Evolutionary conservation across 2,888 invertebrate species (phyloP), one percentile per base, ranked within the genome.

Genomic region (Epiblema foenella): DNA sequence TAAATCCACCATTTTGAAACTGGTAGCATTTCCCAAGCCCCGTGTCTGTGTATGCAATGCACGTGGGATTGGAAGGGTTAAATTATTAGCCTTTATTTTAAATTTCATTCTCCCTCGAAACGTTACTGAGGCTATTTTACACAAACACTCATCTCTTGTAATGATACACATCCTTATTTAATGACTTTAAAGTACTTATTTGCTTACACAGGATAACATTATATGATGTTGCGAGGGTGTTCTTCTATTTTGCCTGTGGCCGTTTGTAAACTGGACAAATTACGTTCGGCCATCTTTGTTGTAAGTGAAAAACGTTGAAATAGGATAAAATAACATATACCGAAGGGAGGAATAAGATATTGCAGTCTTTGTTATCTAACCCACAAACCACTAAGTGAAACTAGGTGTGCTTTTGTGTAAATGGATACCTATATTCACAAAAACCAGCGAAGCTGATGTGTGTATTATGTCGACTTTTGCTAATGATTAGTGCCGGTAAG

Each of bases 1-100:
- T 37, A 37, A 57, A 37, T 37, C 58, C 63, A 42, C 69, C 20
- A n/a, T 24, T 42, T 33, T 62, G 83, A 76, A 77, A 80, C 79
- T 74, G 77, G 79, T 79, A 77, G 77, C 82, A 77, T 78, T 80
- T 87, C 73, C 75, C 75, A 78, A 81, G 82, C 78, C 78, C 81
- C n/a, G 17, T 20, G 46, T 60, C 29, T 37, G 33, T n/a, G 52
- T 86, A 85, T 83, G 82, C 81, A 77, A 69, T 77, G 77, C 85
- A 78, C 78, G 81, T 81, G 79, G 83, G 86, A 86, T 86, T 84
- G 81, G 81, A 83, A 84, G 87, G 88, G 87, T 87, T 86, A 85
- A 87, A 83, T 88, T 85, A 88, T 83, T 84, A 83, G 82, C 79
- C 83, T 86, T 87, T 87, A 87, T 88, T 89, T 87, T 79, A 85